These are phyloP conservation scores for Adelges cooleyi DNA, from an alignment of 1,140 invertebrate species.

Conservation along the genomic window DNA sequence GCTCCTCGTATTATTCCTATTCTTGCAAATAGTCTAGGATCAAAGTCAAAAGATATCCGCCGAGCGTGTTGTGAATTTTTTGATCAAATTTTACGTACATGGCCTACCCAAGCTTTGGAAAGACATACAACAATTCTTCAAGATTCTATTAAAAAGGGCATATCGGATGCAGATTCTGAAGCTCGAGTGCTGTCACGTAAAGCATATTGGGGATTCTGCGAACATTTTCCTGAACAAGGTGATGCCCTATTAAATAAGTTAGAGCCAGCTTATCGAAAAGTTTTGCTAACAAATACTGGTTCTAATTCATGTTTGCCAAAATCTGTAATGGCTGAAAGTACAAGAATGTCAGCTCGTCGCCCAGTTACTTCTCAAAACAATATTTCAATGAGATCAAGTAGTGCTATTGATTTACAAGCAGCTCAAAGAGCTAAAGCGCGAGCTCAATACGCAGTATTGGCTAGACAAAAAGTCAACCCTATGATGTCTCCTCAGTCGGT, in stretches of 20 bases:
- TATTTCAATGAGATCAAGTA: constrained; percentile 62
- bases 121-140: constrained; percentile 63
- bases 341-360: constrained; percentile 29
- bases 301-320: constrained; percentile 25
- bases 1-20: constrained; percentile 73
- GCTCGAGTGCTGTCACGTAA: constrained; percentile 63
- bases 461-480: constrained; percentile 55
- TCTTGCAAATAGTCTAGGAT: constrained; percentile 62
- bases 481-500: constrained; percentile 45
- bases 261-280: constrained; percentile 55
- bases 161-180: constrained; percentile 83
- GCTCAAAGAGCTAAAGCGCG: constrained; percentile 71
- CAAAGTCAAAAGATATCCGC: constrained; percentile 88
- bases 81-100: constrained; percentile 68
- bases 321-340: constrained; percentile 20
- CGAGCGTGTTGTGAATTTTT: constrained; percentile 72
- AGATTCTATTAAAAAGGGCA: constrained; percentile 77
- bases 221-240: constrained; percentile 81
- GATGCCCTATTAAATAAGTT: constrained; percentile 71
- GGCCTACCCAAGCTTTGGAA: constrained; percentile 71
- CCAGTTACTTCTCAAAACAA: constrained; percentile 26
- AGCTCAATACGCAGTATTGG: constrained; percentile 63
- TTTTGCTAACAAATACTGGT: constrained; percentile 22
- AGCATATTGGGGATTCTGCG: constrained; percentile 84
- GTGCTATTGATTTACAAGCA: constrained; percentile 83